These are phyloP conservation scores for Labeo calbasu DNA, from an alignment of 2,797 vertebrate genomes.

Conservation along the genomic window DNA sequence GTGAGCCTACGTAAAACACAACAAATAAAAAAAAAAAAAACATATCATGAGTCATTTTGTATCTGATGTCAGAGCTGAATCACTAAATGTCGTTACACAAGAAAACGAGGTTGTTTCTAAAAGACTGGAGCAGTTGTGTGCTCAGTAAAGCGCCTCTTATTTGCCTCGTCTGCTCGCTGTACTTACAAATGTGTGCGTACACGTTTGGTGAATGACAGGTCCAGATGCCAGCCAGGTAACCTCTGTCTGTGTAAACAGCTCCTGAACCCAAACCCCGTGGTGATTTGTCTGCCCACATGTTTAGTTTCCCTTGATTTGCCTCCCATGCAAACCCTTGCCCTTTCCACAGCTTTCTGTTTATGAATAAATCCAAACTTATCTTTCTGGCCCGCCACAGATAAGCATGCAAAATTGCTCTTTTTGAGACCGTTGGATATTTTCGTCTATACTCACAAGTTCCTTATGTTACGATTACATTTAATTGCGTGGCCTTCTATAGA, in stretches of 20 bases:
- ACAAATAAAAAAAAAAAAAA: background rate
- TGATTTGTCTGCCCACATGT: conserved; percentile 29
- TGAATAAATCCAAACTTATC: conserved; percentile 43
- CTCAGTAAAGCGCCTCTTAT: conserved; percentile 14
- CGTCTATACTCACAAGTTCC: conserved; percentile 16
- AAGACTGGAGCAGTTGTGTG: background rate
- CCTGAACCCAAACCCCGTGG: conserved; percentile 9
- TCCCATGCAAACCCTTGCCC: background rate
- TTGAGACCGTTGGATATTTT: conserved; percentile 5
- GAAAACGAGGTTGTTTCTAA: background rate
- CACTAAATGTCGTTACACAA: conserved; percentile 14
- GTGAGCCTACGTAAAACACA: conserved; percentile 14
- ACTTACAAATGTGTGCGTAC: conserved; percentile 19
- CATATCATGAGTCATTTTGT: conserved; percentile 12
- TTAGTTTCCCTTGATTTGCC: conserved; percentile 28
- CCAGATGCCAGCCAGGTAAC: conserved; percentile 44
- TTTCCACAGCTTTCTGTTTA: conserved; percentile 41
- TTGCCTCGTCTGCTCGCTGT: conserved; percentile 10
- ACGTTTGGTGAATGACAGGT: conserved; percentile 31
- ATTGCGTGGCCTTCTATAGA: conserved; percentile 4
- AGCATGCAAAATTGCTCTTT: conserved; percentile 36
- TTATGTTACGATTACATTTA: conserved; percentile 20
- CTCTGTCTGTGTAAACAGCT: conserved; percentile 40
- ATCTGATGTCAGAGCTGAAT: conserved; percentile 32
- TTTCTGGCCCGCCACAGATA: conserved; percentile 29